Base-by-base conservation (phyloP, 2,797 vertebrate species). In the Brotula barbata region DNA sequence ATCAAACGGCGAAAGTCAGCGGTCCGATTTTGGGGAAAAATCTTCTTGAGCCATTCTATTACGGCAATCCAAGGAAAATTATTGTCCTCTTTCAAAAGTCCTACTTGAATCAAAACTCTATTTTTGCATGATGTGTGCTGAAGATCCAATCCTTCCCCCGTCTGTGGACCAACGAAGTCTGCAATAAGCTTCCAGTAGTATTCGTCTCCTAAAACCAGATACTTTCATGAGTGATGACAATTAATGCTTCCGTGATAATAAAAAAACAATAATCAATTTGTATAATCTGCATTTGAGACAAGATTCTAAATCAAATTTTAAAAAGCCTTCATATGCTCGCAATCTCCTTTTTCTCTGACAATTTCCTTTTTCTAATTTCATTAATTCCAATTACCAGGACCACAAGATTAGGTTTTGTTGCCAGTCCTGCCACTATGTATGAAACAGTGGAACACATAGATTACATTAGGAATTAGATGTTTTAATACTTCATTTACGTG, bases 1-100 rank as follows among this genome's bases (percentile, higher is more conserved):
- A 93, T 90, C 73, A 93, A 64, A 49, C 88, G 60, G 11, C 79
- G 88, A 37, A 93, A 93, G 77, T 92, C 87, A 22, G 89, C 84
- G 2, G 91, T 82, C 1, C 78, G 62, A 73, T 89, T 77, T 22
- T 40, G 19, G 11, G 89, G 88, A 51, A 92, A 88, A 19, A 88
- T 85, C 57, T 83, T 90, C 82, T 86, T 85, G 9, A 93, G 85
- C 92, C 92, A 93, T 1, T 85, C 64, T 15, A 85, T 6, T 12
- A 92, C 42, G 42, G 71, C 76, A 0, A 64, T 25, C 92, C 92
- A 93, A 0, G 90, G 78, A 33, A 90, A 77, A 34, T 90, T 83
- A 45, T 90, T 89, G 23, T 92, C 91, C 53, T 93, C 91, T 72
- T 48, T 88, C 50, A 93, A 15, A 20, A 93, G 85, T 64, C 91